phyloP scores from a whole-genome alignment of 1,140 invertebrate genomes.

The Tenebrio molitor region DNA sequence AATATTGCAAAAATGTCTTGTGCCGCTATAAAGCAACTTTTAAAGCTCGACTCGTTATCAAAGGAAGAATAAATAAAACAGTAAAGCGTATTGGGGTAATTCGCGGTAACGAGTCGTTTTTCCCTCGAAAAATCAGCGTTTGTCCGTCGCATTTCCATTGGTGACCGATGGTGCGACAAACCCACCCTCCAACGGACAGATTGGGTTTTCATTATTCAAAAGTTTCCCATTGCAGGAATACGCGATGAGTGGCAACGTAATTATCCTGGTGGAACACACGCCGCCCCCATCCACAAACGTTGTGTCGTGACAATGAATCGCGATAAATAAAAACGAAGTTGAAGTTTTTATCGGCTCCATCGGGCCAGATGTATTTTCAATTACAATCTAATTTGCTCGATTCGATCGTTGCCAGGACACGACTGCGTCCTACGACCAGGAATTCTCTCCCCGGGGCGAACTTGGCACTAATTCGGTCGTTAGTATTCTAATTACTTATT shows the following conservation, averaged over 20 bases:
- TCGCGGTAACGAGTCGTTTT: background rate
- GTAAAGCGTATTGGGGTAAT: background rate
- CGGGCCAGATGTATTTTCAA: conserved; percentile 24
- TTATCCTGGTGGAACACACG: background rate
- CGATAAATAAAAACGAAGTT: background rate
- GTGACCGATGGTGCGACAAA: background rate
- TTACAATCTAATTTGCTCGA: conserved; percentile 34
- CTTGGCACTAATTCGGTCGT: conserved; percentile 6
- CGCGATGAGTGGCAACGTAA: conserved; percentile 26
- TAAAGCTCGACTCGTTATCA: background rate
- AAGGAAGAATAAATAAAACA: background rate
- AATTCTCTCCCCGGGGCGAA: background rate
- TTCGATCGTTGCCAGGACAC: conserved; percentile 4
- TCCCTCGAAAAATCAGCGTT: background rate
- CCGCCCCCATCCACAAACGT: background rate
- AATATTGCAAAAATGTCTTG: conserved; percentile 8
- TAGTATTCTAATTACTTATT: conserved; percentile 41
- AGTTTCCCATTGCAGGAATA: background rate
- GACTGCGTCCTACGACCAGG: background rate
- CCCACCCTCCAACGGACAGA: background rate
- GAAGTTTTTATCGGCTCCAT: conserved; percentile 26
- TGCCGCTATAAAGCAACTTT: conserved; percentile 16
- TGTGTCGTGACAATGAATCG: conserved; percentile 5
- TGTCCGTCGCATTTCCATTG: too few species aligned
- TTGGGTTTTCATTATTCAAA: conserved; percentile 24